Conservation (phyloP, 2,797 vertebrate species). For the Antennarius maculatus region DNA sequence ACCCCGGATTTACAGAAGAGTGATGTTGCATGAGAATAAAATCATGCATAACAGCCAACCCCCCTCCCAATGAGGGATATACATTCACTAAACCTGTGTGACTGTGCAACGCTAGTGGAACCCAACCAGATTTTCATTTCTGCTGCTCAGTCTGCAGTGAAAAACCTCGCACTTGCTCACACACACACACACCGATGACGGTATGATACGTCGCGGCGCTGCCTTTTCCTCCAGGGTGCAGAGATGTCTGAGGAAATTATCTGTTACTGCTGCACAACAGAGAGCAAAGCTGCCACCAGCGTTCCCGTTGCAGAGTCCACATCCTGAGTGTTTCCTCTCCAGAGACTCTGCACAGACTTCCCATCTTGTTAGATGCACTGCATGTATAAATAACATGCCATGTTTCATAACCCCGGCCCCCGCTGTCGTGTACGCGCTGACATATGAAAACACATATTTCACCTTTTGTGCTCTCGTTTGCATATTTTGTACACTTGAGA, state of each 20-base stretch:
- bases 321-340: constrained; percentile 11
- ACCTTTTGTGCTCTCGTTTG: neutral
- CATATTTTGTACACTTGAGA: neutral
- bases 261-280: constrained; percentile 34
- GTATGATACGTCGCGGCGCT: constrained; percentile 27
- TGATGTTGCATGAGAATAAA: too few relatives aligned
- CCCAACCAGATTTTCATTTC: constrained; percentile 26
- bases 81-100: constrained; percentile 20
- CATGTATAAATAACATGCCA: neutral
- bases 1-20: too few relatives aligned
- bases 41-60: too few relatives aligned
- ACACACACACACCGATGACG: constrained; percentile 9
- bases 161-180: constrained; percentile 25
- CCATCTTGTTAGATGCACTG: constrained; percentile 11
- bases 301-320: constrained; percentile 19
- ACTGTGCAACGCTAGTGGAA: constrained; percentile 18
- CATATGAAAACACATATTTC: neutral
- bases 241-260: constrained; percentile 65
- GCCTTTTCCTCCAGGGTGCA: constrained; percentile 40
- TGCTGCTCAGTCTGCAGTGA: constrained; percentile 22
- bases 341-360: constrained; percentile 19
- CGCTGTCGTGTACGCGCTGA: neutral
- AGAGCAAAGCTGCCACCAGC: constrained; percentile 35
- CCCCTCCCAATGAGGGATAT: constrained; percentile 1
- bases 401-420: neutral